Conservation (phyloP, 37 sponge, comb jelly and placozoan species). For the Aplysina aerophoba region DNA sequence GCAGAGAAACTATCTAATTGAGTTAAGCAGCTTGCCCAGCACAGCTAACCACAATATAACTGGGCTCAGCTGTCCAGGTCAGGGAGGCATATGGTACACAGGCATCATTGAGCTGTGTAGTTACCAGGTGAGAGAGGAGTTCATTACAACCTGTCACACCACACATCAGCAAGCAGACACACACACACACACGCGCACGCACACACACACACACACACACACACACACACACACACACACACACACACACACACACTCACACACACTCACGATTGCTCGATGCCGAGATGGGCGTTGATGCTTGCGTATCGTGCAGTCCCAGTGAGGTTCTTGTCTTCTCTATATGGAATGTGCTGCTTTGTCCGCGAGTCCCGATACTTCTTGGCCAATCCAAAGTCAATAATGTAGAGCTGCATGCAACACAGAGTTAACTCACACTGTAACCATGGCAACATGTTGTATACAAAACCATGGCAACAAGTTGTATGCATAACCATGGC, state of each 20-base stretch:
- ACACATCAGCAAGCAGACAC: too few relatives aligned
- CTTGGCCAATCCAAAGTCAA: conserved; percentile 99
- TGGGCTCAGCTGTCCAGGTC: too few relatives aligned
- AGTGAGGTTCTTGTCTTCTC: conserved; percentile 99
- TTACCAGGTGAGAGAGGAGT: too few relatives aligned
- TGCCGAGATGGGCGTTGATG: conserved; percentile 98
- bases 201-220: neutral
- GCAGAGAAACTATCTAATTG: too few relatives aligned
- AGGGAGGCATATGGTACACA: too few relatives aligned
- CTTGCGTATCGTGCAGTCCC: conserved; percentile 99
- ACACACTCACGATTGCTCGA: conserved; percentile 88
- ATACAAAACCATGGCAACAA: too few relatives aligned
- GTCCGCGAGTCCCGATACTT: conserved; percentile 97
- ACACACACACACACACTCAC: neutral
- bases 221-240: neutral
- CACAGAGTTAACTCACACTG: neutral
- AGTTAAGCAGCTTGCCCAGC: too few relatives aligned
- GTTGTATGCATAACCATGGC: neutral
- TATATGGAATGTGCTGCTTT: conserved; percentile 92
- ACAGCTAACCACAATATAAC: too few relatives aligned
- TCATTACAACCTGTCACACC: too few relatives aligned
- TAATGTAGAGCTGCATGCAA: conserved; percentile 79
- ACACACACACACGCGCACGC: too few relatives aligned
- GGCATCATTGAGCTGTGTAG: too few relatives aligned
- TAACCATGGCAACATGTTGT: neutral